Conservation (phyloP, 2,797 vertebrate genomes). For the Sparus aurata region DNA sequence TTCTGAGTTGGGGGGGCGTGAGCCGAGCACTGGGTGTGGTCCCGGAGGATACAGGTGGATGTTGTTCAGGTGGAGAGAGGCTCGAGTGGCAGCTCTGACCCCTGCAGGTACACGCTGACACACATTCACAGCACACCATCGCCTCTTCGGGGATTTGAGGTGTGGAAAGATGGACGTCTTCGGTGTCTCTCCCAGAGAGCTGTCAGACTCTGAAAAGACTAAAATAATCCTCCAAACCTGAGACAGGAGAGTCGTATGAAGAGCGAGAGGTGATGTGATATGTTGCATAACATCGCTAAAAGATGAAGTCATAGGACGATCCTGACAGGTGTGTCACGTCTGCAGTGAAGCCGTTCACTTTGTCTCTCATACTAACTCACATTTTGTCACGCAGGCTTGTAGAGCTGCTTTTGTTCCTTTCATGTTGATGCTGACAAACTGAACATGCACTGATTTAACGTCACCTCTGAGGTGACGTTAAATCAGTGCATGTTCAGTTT, state of each 20-base stretch:
- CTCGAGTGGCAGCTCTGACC: conserved; percentile 44
- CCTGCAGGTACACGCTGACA: conserved; percentile 57
- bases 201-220: conserved; percentile 3
- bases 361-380: neutral
- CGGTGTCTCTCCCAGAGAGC: neutral
- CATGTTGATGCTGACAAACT: too few species aligned
- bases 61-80: conserved; percentile 19
- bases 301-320: neutral
- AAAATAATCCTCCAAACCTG: neutral
- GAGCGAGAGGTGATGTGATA: neutral
- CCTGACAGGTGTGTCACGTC: neutral
- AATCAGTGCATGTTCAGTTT: too few species aligned
- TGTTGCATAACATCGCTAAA: neutral
- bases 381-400: neutral
- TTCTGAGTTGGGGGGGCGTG: neutral
- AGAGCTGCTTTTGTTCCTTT: too few species aligned
- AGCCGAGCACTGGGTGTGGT: conserved; percentile 61
- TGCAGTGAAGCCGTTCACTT: neutral
- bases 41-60: conserved; percentile 28
- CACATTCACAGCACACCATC: conserved; percentile 22
- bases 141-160: neutral
- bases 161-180: neutral
- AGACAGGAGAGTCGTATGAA: neutral
- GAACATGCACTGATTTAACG: too few species aligned
- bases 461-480: too few species aligned